Base-by-base conservation (phyloP, 2,113 vertebrate species). In the Cavia porcellus region DNA sequence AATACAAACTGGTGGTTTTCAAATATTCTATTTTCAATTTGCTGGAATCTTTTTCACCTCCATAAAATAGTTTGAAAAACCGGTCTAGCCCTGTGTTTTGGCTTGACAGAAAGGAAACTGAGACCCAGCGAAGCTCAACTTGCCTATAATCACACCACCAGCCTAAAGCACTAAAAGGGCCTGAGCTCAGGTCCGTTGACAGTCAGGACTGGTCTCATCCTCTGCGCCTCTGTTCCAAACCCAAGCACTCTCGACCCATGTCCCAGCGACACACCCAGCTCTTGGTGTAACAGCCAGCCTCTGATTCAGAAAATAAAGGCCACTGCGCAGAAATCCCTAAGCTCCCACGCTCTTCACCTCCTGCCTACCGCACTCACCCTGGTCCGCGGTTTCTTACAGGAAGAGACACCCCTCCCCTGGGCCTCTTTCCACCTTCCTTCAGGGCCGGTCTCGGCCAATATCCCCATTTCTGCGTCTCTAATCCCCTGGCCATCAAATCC, bases 21-120 rank as follows among this genome's bases (percentile, higher is more conserved):
- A 94, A 87, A 59, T 75, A 64, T 55, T 95, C 83, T 77, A 80
- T 86, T 96, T 95, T 87, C 86, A 96, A 64, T 81, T 88, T 83
- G 74, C 72, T 62, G 57, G 47, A 30, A 19, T 75, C 22, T 57
- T 86, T 61, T 50, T 38, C 38, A 55, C 30, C 19, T 92, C 38
- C 55, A 52, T 88, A 59, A 97, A 96, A 61, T 32, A 77, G 15
- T 88, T 47, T 93, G n/a, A 88, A 92, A 96, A 95, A 77, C 15
- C 45, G n/a, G 62, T 80, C 66, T 89, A 94, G 86, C 20, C 59
- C 75, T 52, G 7, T n/a, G 52, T 42, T 30, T 55, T 83, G 82
- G 91, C 59, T 89, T 70, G 57, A 96, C 0, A 92, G 64, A 74
- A 96, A 90, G 55, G 90, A 95, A 80, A 95, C 66, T 72, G 77